Evolutionary conservation across 2,888 invertebrate genomes (phyloP).

Genomic region (Aphodius sticticus): DNA sequence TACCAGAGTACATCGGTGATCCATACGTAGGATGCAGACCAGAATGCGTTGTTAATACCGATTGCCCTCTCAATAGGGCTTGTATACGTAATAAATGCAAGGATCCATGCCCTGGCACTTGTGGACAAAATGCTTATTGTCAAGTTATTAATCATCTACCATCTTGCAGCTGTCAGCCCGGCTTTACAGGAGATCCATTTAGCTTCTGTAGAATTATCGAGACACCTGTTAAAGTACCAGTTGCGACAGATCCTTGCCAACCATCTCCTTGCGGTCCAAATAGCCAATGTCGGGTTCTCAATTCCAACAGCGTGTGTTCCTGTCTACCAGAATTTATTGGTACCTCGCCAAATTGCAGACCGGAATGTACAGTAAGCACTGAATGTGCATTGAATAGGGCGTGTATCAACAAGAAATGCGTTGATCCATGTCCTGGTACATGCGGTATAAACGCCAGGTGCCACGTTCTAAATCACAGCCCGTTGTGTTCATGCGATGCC

Average conservation of each 20-base stretch:
- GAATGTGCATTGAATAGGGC: slow-evolving; percentile 83
- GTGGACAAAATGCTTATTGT: slow-evolving; percentile 71
- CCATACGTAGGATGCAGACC: slow-evolving; percentile 71
- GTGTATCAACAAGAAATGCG: slow-evolving; percentile 83
- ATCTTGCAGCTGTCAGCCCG: slow-evolving; percentile 67
- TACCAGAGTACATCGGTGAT: slow-evolving; percentile 69
- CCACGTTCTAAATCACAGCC: slow-evolving; percentile 82
- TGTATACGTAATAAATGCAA: slow-evolving; percentile 70
- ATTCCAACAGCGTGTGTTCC: slow-evolving; percentile 79
- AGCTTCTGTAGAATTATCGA: slow-evolving; percentile 54
- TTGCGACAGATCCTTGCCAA: slow-evolving; percentile 70
- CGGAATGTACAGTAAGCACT: slow-evolving; percentile 83
- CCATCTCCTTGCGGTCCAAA: slow-evolving; percentile 85
- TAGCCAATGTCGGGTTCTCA: slow-evolving; percentile 77
- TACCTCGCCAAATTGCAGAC: slow-evolving; percentile 82
- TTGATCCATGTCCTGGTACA: slow-evolving; percentile 82
- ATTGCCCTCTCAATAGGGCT: slow-evolving; percentile 73
- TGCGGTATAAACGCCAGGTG: slow-evolving; percentile 82
- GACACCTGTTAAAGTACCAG: slow-evolving; percentile 44
- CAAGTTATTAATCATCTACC: slow-evolving; percentile 72
- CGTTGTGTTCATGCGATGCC: slow-evolving; percentile 79
- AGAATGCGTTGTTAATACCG: slow-evolving; percentile 70
- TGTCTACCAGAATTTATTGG: slow-evolving; percentile 77
- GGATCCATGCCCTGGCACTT: slow-evolving; percentile 71
- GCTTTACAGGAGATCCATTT: slow-evolving; percentile 73